Base-by-base conservation (phyloP, 1,140 invertebrate species). In the Andricus grossulariae region DNA sequence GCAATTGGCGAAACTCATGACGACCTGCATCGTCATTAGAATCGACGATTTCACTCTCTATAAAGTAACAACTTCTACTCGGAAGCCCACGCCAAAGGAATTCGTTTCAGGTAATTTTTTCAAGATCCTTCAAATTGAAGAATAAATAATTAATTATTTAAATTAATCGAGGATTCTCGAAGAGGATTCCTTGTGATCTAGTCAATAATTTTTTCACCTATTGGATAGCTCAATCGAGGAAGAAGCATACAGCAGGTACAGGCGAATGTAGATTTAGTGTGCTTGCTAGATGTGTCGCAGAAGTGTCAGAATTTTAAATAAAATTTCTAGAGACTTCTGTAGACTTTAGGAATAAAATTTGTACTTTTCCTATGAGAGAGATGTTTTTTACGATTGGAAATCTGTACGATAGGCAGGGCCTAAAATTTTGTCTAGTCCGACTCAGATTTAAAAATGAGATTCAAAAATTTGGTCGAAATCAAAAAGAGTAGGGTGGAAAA, bases 21-120 rank as follows among this genome's bases (percentile, higher is more conserved):
- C 97, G 7, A 96, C 97, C 13, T 98, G 97, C 91, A 94, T 97
- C 18, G 94, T 99, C 32, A 91, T 99, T 32, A 93, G 97, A 84
- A 94, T 99, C 80, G 95, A 97, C 83, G 97, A 99, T 87, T 97
- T 98, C 82, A 95, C 94, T 1, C 92, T 98, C 16, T 97, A 95
- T 86, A 95, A 96, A 91, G 97, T 98, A 73, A 95, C 95, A 0
- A 96, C 95, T 3, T 93, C 95, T 2, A 94, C 94, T 45, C 93
- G 93, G 82, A 95, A 95, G 83, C 92, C 93, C 57, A 90, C 93
- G 60, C 93, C 94, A 5, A 95, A 96, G 85, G 96, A 97, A 90
- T 97, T 97, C 87, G 92, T 98, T 75, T 93, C 94, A 89, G 96
- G 97, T 94, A 94, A 90, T 78, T 72, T 75, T 75, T 55, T 60